Conservation (phyloP, 2,113 vertebrate species). For the Spheniscus mendiculus region DNA sequence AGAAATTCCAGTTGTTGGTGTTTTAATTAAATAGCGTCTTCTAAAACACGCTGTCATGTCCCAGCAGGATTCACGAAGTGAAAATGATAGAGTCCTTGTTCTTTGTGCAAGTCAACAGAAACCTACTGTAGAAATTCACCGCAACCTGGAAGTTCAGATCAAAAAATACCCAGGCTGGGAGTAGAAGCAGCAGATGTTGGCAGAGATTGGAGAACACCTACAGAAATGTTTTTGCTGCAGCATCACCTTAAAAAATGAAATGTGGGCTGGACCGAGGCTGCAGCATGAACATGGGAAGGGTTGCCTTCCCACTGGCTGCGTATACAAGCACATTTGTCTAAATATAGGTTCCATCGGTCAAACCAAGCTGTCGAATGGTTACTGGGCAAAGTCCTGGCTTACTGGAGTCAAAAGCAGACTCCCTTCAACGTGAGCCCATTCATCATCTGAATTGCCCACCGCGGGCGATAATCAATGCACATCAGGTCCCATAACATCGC, state of each 20-base stretch:
- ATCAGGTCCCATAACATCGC: background rate
- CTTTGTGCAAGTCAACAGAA: background rate
- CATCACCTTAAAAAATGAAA: background rate
- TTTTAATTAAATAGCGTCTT: slow-evolving; percentile 33
- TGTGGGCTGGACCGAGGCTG: background rate
- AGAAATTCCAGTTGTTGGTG: slow-evolving; percentile 26
- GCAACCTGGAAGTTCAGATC: background rate
- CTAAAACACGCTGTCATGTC: background rate
- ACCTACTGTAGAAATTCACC: background rate
- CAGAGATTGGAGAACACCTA: background rate
- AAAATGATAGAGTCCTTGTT: background rate
- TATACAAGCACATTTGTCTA: background rate
- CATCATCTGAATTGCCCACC: background rate
- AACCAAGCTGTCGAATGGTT: background rate
- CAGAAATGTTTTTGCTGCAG: background rate
- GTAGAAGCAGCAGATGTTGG: background rate
- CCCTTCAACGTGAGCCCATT: background rate
- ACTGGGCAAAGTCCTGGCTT: background rate
- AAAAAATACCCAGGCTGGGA: background rate
- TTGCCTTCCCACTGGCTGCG: background rate
- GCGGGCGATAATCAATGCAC: background rate
- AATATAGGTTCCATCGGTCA: background rate
- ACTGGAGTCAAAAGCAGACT: accelerated
- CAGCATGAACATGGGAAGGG: accelerated
- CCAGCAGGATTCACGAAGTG: background rate